phyloP scores from a whole-genome alignment of 2,888 invertebrate species.

The Conomelus anceps region DNA sequence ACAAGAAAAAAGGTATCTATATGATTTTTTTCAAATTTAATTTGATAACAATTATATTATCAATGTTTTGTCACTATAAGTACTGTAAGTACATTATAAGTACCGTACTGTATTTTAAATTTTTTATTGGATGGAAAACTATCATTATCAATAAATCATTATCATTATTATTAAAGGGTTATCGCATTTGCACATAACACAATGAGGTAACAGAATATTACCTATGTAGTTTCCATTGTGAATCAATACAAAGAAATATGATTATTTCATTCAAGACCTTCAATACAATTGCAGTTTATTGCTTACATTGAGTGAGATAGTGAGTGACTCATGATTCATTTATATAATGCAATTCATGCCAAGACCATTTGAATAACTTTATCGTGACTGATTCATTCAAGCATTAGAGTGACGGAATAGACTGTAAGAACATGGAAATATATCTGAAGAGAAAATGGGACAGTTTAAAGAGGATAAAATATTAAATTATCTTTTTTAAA shows the following conservation, averaged over 20 bases:
- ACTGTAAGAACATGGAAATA: not conserved
- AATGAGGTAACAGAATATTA: not conserved
- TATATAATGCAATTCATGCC: not conserved
- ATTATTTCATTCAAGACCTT: not conserved
- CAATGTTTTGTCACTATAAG: no score
- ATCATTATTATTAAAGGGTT: no score
- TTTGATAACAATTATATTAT: no score
- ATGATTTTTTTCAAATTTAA: no score
- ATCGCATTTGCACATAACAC: no score
- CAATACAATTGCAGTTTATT: not conserved
- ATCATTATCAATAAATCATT: no score
- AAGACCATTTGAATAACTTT: not conserved
- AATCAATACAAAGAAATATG: not conserved
- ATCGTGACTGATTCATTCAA: not conserved
- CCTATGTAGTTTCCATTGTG: not conserved
- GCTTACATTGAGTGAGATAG: not conserved
- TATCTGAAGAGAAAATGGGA: not conserved
- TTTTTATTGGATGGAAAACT: no score
- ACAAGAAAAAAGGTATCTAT: no score
- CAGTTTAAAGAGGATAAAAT: not conserved
- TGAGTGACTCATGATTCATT: not conserved
- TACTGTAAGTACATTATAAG: no score
- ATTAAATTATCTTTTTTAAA: not conserved
- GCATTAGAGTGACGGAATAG: not conserved
- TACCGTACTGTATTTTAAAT: no score